Evolutionary conservation across 2,888 invertebrate genomes (phyloP).

Genomic region (Malthinus seriepunctatus): DNA sequence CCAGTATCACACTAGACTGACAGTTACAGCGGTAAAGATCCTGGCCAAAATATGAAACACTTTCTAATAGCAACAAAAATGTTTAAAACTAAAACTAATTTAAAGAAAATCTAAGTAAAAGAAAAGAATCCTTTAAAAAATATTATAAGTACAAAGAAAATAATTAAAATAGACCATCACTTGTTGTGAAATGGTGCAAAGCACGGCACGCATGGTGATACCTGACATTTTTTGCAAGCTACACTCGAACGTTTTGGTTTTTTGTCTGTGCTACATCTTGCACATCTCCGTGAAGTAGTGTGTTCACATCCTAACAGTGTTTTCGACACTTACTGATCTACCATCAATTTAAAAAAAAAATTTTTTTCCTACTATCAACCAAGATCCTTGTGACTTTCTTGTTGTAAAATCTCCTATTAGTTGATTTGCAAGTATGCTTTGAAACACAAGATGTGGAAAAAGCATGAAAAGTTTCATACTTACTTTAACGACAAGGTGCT

Average conservation of each 20-base stretch:
- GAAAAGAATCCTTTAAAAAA: too few species aligned
- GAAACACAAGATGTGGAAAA: too few species aligned
- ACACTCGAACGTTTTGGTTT: conserved; percentile 12
- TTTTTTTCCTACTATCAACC: neutral
- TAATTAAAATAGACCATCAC: neutral
- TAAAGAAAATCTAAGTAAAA: too few species aligned
- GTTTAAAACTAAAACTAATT: neutral
- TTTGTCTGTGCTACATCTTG: conserved; percentile 22
- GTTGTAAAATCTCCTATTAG: too few species aligned
- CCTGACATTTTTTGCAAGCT: neutral
- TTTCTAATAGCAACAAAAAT: neutral
- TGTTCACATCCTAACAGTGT: neutral
- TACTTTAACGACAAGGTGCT: too few species aligned
- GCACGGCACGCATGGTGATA: neutral
- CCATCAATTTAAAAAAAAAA: neutral
- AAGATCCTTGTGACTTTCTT: neutral
- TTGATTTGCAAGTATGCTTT: too few species aligned
- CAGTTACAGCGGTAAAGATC: neutral
- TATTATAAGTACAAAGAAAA: neutral
- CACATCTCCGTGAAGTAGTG: conserved; percentile 20
- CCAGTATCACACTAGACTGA: conserved; percentile 1
- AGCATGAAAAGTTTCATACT: too few species aligned
- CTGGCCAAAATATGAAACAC: neutral
- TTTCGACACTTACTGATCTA: too few species aligned
- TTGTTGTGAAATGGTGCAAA: conserved; percentile 9